Percentiles rank a stretch among this genome's conserved stretches.
Conservation (phyloP, 2,888 invertebrate genomes). For the Agrilus mali region DNA sequence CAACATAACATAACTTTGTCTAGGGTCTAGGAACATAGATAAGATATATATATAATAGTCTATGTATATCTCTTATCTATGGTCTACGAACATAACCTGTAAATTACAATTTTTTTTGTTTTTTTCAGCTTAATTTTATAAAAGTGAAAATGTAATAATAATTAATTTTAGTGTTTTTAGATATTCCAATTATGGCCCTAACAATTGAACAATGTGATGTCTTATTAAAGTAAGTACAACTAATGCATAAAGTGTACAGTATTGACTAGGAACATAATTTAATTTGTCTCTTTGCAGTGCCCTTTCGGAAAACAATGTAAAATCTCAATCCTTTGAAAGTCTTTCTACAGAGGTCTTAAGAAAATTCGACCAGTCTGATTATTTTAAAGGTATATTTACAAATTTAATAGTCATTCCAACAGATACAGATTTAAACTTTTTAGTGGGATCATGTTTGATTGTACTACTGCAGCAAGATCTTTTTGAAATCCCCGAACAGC, state of each 20-base stretch:
- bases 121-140: background rate
- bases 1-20: too few relatives aligned
- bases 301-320: slow-evolving; percentile 60
- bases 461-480: slow-evolving; percentile 57
- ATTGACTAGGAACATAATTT: slow-evolving; percentile 2
- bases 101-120: too few relatives aligned
- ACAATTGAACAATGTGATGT: slow-evolving; percentile 38
- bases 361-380: slow-evolving; percentile 63
- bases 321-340: slow-evolving; percentile 61
- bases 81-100: too few relatives aligned
- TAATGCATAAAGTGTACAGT: slow-evolving; percentile 1
- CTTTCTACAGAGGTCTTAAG: slow-evolving; percentile 66
- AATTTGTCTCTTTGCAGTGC: slow-evolving; percentile 39
- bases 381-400: slow-evolving; percentile 55
- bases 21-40: too few relatives aligned
- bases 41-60: too few relatives aligned
- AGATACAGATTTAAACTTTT: slow-evolving; percentile 18
- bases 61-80: too few relatives aligned
- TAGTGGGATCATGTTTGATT: slow-evolving; percentile 47
- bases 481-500: slow-evolving; percentile 52
- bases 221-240: slow-evolving; percentile 32
- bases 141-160: background rate
- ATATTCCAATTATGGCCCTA: slow-evolving; percentile 31
- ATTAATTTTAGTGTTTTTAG: background rate
- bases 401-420: background rate